Evolutionary conservation across 2,797 vertebrate species (phyloP).

Genomic region (Aplochiton taeniatus): DNA sequence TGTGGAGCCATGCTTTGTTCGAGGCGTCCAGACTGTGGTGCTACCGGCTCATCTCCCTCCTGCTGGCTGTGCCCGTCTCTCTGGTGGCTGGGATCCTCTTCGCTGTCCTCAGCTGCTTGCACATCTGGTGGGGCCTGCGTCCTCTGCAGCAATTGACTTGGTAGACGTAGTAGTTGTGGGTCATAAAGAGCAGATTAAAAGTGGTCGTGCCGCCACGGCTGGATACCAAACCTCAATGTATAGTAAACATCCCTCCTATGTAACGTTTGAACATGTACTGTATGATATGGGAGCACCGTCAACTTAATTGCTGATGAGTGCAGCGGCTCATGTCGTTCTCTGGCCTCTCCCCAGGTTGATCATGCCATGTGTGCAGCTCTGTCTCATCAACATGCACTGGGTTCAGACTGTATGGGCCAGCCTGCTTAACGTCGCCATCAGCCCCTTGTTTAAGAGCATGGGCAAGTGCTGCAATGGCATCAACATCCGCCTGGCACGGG

Average conservation of each 20-base stretch:
- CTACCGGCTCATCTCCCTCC: slow-evolving; percentile 59
- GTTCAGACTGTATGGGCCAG: slow-evolving; percentile 63
- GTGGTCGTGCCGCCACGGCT: no score
- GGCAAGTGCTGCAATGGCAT: slow-evolving; percentile 58
- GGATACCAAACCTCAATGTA: no score
- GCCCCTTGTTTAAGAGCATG: slow-evolving; percentile 54
- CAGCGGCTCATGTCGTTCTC: slow-evolving; percentile 2
- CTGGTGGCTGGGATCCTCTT: slow-evolving; percentile 61
- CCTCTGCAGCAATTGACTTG: no score
- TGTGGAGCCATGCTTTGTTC: slow-evolving; percentile 65
- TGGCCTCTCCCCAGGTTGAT: slow-evolving; percentile 56
- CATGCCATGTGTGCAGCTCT: slow-evolving; percentile 61
- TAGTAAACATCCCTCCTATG: no score
- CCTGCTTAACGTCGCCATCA: slow-evolving; percentile 59
- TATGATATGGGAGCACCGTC: no score
- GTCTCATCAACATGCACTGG: slow-evolving; percentile 68
- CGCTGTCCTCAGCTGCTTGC: slow-evolving; percentile 62
- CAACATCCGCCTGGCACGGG: slow-evolving; percentile 40
- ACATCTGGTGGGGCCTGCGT: slow-evolving; percentile 60
- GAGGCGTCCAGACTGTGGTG: slow-evolving; percentile 63
- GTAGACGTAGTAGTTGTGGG: no score
- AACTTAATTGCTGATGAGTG: no score
- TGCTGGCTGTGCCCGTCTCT: slow-evolving; percentile 63
- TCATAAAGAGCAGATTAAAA: no score
- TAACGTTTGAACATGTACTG: no score